These are phyloP conservation scores for Oostethus manadensis DNA, from an alignment of 2,113 vertebrate genomes.

Conservation along the genomic window DNA sequence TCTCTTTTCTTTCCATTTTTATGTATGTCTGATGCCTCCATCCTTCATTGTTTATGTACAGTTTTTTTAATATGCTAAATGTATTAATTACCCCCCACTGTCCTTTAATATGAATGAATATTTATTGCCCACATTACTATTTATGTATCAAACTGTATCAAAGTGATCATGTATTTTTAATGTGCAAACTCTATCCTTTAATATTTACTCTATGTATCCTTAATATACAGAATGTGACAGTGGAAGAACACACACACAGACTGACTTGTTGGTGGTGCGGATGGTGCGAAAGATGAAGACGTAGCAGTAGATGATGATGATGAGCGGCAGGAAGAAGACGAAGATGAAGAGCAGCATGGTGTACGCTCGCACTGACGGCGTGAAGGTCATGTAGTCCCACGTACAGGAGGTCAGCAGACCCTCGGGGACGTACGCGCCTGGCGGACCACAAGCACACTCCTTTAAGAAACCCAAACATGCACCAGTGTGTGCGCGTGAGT, in stretches of 20 bases:
- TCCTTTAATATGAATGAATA: no score
- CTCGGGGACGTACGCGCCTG: constrained; percentile 91
- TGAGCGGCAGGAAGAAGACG: constrained; percentile 90
- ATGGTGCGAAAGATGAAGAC: constrained; percentile 90
- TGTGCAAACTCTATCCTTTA: no score
- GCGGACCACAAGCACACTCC: background rate
- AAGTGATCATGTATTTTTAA: no score
- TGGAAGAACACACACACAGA: constrained; percentile 1
- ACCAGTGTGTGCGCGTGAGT: constrained; percentile 5
- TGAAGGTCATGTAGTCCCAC: constrained; percentile 94
- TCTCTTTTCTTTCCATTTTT: no score
- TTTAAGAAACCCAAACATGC: background rate
- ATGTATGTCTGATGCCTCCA: no score
- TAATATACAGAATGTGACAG: no score
- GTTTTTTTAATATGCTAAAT: no score
- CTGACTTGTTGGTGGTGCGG: constrained; percentile 80
- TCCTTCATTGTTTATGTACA: no score
- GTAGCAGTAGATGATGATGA: constrained; percentile 89
- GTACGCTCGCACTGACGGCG: constrained; percentile 85
- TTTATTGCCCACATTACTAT: no score
- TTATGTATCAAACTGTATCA: no score
- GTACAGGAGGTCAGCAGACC: constrained; percentile 91
- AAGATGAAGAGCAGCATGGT: constrained; percentile 93
- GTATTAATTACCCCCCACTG: no score
- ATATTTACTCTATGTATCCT: no score